Percentiles rank a stretch among this genome's conserved stretches.
Conservation (phyloP, 92 coral and sea anemone genomes). For the Heteractis magnifica region DNA sequence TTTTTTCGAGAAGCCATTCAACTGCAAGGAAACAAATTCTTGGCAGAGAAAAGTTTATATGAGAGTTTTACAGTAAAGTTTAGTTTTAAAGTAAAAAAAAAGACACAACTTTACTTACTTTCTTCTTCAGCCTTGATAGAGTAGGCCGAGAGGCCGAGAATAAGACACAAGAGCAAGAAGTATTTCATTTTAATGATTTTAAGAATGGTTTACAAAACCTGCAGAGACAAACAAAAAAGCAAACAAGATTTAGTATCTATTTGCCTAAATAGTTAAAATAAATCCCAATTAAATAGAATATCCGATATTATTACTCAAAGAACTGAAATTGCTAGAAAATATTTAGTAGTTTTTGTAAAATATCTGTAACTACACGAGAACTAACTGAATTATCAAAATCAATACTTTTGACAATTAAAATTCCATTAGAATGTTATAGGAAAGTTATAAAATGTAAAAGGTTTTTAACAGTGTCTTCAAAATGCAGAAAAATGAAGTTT, state of each 20-base stretch:
- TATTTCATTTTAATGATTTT: constrained; percentile 51
- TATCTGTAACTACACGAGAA: no score
- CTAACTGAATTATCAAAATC: no score
- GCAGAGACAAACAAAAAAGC: constrained; percentile 7
- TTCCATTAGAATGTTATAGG: background rate
- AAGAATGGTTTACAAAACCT: constrained; percentile 3
- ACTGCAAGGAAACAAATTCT: background rate
- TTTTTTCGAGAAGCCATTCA: no score
- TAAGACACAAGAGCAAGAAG: constrained; percentile 67
- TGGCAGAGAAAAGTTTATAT: background rate
- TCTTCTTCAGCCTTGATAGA: constrained; percentile 35
- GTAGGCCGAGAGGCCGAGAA: constrained; percentile 67
- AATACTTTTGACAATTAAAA: background rate
- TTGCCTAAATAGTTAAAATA: background rate
- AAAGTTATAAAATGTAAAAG: no score
- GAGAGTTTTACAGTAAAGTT: background rate
- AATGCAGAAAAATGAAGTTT: no score
- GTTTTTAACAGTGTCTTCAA: no score
- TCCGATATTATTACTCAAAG: background rate
- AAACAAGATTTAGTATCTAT: background rate
- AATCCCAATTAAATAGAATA: no score
- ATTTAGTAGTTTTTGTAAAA: background rate
- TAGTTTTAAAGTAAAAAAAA: background rate
- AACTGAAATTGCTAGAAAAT: no score
- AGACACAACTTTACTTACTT: constrained; percentile 6